Base-by-base conservation (phyloP, 1,140 invertebrate species). In the Aphaenogaster floridana region DNA sequence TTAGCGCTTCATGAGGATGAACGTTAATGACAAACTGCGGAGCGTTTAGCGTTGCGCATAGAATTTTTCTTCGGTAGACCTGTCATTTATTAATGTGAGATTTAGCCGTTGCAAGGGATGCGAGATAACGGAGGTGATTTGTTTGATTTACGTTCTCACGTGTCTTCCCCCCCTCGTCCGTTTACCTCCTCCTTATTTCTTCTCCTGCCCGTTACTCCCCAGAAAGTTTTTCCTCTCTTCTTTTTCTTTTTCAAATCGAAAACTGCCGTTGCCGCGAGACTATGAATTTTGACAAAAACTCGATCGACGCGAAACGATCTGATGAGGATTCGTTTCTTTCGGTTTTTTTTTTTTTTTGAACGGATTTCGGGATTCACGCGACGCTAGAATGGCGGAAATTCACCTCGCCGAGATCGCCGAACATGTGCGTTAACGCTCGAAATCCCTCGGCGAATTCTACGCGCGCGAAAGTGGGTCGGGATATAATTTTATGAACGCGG, bases 61-160 rank as follows among this genome's bases (percentile, higher is more conserved):
- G 50, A 81, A 81, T 81, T 57, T 71, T 71, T 48, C 66, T n/a
- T 42, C 9, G 39, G n/a, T 71, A 81, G 9, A 59, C 28, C 66
- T 57, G 64, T 59, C 79, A 71, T 81, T 81, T 81, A 59, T 71
- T 81, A 81, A 81, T 81, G 66, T 9, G 66, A 71, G 64, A 81
- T 81, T 81, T 81, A 69, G 21, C 21, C 11, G 39, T 48, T 81
- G 79, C 79, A 71, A 57, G 21, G 50, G 79, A 13, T 50, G 68
- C 42, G 74, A 84, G 88, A 87, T 87, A 89, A 79, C 54, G 39
- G 88, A 88, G 79, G 86, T 87, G 54, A 86, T 76, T 85, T 63
- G 48, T 87, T 89, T 90, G 89, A 90, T 90, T 87, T 90, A 89
- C 89, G 88, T 87, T 78, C 89, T 63, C 78, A 69, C 72, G 86